Evolutionary conservation across 2,113 vertebrate species (phyloP).

Genomic region (Crotalus helleri): DNA sequence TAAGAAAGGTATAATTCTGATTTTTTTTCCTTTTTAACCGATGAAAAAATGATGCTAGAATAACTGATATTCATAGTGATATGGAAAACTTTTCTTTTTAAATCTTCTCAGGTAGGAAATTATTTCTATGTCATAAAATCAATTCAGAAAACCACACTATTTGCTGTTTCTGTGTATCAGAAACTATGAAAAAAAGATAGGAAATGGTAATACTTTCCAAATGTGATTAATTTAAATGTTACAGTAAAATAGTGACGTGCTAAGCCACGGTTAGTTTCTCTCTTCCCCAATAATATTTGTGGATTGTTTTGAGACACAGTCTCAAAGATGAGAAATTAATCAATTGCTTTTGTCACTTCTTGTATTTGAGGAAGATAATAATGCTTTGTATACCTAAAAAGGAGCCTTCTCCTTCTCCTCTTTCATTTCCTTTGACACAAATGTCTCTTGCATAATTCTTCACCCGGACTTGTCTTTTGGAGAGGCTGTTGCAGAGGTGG

Average conservation of each 20-base stretch:
- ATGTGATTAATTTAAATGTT: background rate
- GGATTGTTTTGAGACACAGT: background rate
- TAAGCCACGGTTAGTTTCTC: background rate
- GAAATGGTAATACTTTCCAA: background rate
- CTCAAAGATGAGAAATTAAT: background rate
- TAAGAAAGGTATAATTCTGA: background rate
- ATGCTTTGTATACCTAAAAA: background rate
- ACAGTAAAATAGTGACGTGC: background rate
- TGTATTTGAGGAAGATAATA: background rate
- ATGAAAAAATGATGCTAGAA: background rate
- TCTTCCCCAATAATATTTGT: background rate
- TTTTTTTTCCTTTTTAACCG: background rate
- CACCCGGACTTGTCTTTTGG: background rate
- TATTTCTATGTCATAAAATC: background rate
- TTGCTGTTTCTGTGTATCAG: background rate
- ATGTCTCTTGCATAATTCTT: background rate
- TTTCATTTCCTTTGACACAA: background rate
- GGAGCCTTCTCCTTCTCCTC: background rate
- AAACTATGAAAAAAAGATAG: background rate
- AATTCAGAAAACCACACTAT: background rate
- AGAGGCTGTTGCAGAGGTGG: background rate
- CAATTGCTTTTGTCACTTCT: background rate
- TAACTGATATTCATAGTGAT: background rate
- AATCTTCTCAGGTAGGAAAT: background rate
- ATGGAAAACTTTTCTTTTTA: background rate